These are phyloP conservation scores for Galemys pyrenaicus DNA, from an alignment of 2,113 vertebrate genomes.

Conservation along the genomic window DNA sequence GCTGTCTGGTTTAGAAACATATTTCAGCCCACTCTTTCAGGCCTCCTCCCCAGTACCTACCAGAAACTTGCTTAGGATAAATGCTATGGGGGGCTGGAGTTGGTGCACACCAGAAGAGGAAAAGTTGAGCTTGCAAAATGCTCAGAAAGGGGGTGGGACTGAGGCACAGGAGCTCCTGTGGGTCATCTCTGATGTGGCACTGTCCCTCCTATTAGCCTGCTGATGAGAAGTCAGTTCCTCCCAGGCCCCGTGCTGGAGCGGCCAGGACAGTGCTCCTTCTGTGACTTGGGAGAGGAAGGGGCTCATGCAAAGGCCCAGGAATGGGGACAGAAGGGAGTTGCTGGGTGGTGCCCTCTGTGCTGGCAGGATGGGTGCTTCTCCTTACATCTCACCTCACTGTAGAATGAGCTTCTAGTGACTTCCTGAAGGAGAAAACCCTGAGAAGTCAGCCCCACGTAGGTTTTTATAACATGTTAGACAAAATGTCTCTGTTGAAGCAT, in stretches of 20 bases:
- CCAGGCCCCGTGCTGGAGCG: neutral
- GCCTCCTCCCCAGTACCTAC: neutral
- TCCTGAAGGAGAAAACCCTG: neutral
- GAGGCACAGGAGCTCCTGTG: no score
- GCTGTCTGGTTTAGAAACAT: neutral
- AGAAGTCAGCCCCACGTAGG: neutral
- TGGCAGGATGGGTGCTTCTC: accelerated
- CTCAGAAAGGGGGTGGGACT: neutral
- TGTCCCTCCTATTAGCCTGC: neutral
- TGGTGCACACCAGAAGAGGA: neutral
- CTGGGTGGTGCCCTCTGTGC: neutral
- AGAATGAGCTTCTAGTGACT: neutral
- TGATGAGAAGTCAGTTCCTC: neutral
- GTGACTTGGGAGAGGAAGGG: neutral
- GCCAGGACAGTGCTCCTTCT: neutral
- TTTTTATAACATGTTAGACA: neutral
- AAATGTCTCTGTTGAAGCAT: neutral
- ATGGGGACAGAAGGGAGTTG: neutral
- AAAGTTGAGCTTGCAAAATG: neutral
- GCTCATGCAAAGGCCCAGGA: neutral
- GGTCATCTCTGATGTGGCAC: neutral
- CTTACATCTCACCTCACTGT: neutral
- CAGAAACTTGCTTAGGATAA: neutral
- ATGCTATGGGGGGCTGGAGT: neutral
- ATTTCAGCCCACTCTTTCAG: neutral